Evolutionary conservation across 2,888 invertebrate genomes (phyloP).

Genomic region (Hydropsyche betteni): DNA sequence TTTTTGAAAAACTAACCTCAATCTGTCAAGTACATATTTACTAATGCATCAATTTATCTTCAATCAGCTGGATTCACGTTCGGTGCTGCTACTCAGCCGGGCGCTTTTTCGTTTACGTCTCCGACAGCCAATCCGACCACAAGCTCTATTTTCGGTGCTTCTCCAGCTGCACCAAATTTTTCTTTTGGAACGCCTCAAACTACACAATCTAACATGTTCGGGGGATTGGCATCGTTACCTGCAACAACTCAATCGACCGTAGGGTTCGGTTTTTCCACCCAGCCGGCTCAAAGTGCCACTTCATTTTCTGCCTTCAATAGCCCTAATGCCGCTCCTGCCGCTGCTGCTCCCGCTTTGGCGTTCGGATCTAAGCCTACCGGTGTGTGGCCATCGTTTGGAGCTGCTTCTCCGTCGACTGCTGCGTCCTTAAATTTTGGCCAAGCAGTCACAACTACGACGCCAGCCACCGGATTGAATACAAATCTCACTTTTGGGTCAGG

Average conservation of each 20-base stretch:
- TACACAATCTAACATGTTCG: slow-evolving; percentile 26
- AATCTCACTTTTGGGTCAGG: slow-evolving; percentile 27
- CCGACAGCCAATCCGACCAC: slow-evolving; percentile 28
- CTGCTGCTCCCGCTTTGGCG: slow-evolving; percentile 4
- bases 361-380: slow-evolving; percentile 14
- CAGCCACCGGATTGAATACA: slow-evolving; percentile 5
- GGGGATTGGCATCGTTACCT: slow-evolving; percentile 7
- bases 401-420: slow-evolving; percentile 21
- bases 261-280: neutral
- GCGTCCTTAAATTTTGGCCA: slow-evolving; percentile 31
- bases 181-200: slow-evolving; percentile 40
- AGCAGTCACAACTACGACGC: slow-evolving; percentile 23
- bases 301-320: neutral
- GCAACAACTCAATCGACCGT: neutral
- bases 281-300: neutral
- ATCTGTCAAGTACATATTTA: no score
- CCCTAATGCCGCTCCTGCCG: neutral
- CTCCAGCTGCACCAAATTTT: slow-evolving; percentile 23
- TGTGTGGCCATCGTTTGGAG: slow-evolving; percentile 26
- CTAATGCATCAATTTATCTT: neutral
- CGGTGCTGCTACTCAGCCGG: neutral
- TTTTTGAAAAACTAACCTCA: no score
- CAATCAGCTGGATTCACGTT: neutral
- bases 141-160: slow-evolving; percentile 33
- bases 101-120: slow-evolving; percentile 3